Conservation (phyloP, 2,113 vertebrate species). For the Andinoacara biseriatus region DNA sequence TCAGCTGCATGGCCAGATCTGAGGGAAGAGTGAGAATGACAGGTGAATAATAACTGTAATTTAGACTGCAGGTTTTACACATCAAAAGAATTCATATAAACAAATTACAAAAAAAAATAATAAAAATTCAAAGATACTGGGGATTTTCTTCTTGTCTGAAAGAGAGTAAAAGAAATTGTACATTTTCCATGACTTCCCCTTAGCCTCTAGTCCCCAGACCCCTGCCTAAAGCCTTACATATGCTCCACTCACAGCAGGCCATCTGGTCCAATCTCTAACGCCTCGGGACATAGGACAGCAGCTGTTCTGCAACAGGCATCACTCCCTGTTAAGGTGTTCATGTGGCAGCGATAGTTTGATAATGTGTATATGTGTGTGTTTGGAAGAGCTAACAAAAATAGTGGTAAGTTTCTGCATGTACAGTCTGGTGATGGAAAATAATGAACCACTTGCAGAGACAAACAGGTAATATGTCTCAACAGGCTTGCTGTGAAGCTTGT, state of each 20-base stretch:
- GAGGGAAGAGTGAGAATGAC: slow-evolving; percentile 52
- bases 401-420: neutral
- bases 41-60: neutral
- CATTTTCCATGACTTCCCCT: neutral
- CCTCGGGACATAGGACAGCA: slow-evolving; percentile 65
- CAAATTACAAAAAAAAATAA: neutral
- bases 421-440: neutral
- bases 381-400: neutral
- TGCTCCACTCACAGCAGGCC: slow-evolving; percentile 55
- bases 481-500: neutral
- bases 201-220: neutral
- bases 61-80: neutral
- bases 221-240: slow-evolving; percentile 45
- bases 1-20: slow-evolving; percentile 99
- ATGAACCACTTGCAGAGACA: neutral
- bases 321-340: slow-evolving; percentile 17
- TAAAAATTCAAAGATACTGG: neutral
- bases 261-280: slow-evolving; percentile 57
- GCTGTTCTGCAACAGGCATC: slow-evolving; percentile 66
- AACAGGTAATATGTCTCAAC: neutral
- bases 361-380: neutral
- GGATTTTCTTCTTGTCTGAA: neutral
- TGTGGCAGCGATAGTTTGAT: neutral
- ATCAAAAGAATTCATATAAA: neutral
- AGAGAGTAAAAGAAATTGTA: neutral